Percentiles rank a stretch among this genome's conserved stretches.
Conservation (phyloP, 2,888 invertebrate genomes). For the Eupithecia abbreviata region DNA sequence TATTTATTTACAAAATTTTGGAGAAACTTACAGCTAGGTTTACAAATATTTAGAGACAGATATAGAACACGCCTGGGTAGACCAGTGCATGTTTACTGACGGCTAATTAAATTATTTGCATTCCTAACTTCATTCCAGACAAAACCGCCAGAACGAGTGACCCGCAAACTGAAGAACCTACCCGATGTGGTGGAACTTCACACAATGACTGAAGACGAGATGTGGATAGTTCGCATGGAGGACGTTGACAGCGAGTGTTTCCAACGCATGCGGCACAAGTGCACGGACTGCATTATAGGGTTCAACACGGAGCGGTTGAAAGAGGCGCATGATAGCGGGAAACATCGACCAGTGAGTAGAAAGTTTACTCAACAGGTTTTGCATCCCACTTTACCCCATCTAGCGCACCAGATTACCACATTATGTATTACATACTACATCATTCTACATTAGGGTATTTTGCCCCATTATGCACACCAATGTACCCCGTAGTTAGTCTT, state of each 20-base stretch:
- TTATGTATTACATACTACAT: not conserved
- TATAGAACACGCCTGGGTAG: too few species aligned
- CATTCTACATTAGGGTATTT: too few species aligned
- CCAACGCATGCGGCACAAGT: constrained; percentile 58
- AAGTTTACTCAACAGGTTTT: not conserved
- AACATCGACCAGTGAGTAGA: constrained; percentile 64
- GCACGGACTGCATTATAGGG: constrained; percentile 60
- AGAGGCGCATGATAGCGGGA: constrained; percentile 62
- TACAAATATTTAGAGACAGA: too few species aligned
- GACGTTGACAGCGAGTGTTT: constrained; percentile 63
- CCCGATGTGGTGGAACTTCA: constrained; percentile 64
- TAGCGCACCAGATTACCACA: too few species aligned
- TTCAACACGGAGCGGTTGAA: constrained; percentile 66
- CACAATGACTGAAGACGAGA: constrained; percentile 66
- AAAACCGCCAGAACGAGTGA: constrained; percentile 26
- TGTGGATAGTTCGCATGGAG: constrained; percentile 59
- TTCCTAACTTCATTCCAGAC: constrained; percentile 18
- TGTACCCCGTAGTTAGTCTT: constrained; percentile 35
- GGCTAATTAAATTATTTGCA: too few species aligned
- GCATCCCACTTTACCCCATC: not conserved
- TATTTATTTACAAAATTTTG: too few species aligned
- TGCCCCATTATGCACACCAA: not conserved
- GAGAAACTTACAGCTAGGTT: too few species aligned
- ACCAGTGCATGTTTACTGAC: too few species aligned
- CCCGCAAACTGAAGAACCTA: constrained; percentile 63